Evolutionary conservation across 2,797 vertebrate genomes (phyloP).

Genomic region (Spatula versicolor): DNA sequence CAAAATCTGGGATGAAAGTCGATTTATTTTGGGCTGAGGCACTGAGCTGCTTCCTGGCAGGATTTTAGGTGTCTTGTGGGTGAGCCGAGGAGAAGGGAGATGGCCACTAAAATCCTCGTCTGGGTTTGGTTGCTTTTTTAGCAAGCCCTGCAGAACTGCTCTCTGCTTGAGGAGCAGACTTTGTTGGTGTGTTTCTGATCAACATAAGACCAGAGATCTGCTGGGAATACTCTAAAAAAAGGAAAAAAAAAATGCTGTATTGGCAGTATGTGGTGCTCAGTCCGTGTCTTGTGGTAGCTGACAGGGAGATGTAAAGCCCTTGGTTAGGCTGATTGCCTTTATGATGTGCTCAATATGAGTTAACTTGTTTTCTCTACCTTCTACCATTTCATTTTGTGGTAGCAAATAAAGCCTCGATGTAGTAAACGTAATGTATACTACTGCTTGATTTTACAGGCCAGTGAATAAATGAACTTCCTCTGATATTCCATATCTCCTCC

Average conservation of each 20-base stretch:
- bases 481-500: slow-evolving; percentile 24
- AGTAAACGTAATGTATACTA: slow-evolving; percentile 19
- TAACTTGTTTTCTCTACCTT: slow-evolving; percentile 29
- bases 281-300: background rate
- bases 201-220: background rate
- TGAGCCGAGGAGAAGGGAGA: background rate
- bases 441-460: slow-evolving; percentile 57
- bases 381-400: slow-evolving; percentile 12
- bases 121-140: background rate
- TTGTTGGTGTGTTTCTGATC: background rate
- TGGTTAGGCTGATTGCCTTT: slow-evolving; percentile 25
- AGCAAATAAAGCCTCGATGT: slow-evolving; percentile 42
- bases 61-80: background rate
- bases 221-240: background rate
- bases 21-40: background rate
- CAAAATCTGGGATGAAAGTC: background rate
- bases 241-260: background rate
- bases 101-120: background rate
- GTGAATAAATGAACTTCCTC: slow-evolving; percentile 52
- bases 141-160: background rate
- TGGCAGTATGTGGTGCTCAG: background rate
- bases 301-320: background rate
- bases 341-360: background rate
- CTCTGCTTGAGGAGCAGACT: background rate
- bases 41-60: background rate